Base-by-base conservation (phyloP, 53 echinoderm and acorn worm species). In the Apostichopus leukothele region DNA sequence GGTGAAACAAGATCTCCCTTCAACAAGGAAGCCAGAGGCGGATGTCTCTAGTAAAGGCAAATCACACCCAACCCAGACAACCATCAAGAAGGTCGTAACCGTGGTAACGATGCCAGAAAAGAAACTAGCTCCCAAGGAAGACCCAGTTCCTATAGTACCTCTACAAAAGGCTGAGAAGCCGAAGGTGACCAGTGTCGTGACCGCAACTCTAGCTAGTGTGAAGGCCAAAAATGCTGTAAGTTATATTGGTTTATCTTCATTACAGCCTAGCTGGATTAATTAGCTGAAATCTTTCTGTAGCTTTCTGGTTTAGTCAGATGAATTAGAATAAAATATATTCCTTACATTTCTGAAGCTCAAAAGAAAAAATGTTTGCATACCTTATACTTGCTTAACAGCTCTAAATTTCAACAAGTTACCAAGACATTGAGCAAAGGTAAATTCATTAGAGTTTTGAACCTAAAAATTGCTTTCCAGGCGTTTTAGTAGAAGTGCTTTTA, bases 171-270 rank as follows among this genome's bases (percentile, higher is more conserved):
- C 63, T 13, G 63, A 63, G 63, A 63, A 63, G 63, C 8, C 63
- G 63, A 63, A 51, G 51, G 18, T 16, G 7, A 51, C 52, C 51
- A 51, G 79, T 8, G 53, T 51, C 13, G 52, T 10, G 14, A 5
- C 75, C 4, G 75, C 75, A 75, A 21, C 0, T 18, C 25, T 75
- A 75, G 75, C 22, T 23, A 27, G 75, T 9, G 75, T 53, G 53
- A 79, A 79, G 53, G 79, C 53, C 4, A 79, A 79, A 18, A 79
- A 79, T 53, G 79, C 51, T 3, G 79, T 79, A 16, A 79, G 63
- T 63, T 16, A 13, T 39, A 39, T 0, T 39, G 39, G 3, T 3
- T 27, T 39, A 39, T 39, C 39, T 39, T 39, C 3, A 39, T 39
- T 3, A 39, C 39, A 39, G 39, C 39, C 3, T 39, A 39, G 39